Percentiles rank a stretch among this genome's conserved stretches.
Conservation (phyloP, 2,888 invertebrate species). For the Aromia moschata region DNA sequence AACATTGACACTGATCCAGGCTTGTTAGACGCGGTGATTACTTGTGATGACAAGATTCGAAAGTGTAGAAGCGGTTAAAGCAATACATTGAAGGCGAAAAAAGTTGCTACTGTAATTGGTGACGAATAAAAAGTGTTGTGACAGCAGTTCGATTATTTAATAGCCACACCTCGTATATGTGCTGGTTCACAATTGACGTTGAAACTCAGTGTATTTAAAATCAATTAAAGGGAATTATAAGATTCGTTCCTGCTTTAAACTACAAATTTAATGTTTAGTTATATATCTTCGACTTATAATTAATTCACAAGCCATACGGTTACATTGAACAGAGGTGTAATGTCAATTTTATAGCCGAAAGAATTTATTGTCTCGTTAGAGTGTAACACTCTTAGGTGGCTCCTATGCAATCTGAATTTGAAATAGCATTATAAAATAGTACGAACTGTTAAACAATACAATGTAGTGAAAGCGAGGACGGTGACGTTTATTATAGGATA, state of each 20-base stretch:
- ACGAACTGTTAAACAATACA: conserved; percentile 40
- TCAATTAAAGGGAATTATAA: conserved; percentile 28
- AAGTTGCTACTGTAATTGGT: no score
- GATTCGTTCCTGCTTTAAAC: conserved; percentile 26
- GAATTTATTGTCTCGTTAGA: conserved; percentile 45
- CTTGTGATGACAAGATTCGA: no score
- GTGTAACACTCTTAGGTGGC: conserved; percentile 33
- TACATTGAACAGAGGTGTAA: conserved; percentile 39
- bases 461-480: conserved; percentile 27
- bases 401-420: conserved; percentile 46
- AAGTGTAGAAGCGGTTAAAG: no score
- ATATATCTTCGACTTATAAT: conserved; percentile 36
- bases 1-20: no score
- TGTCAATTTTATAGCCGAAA: conserved; percentile 42
- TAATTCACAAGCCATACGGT: conserved; percentile 37
- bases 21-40: no score
- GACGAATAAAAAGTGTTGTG: no score
- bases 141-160: no score
- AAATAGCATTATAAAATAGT: conserved; percentile 43
- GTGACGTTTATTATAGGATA: conserved; percentile 3
- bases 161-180: no score
- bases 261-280: conserved; percentile 33
- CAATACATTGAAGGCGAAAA: no score
- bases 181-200: no score
- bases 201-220: conserved; percentile 28